A percentile compares a stretch with the other conserved stretches of the same genome.
These are phyloP conservation scores for Odontesthes bonariensis DNA, from an alignment of 2,113 vertebrate genomes.

Conservation along the genomic window DNA sequence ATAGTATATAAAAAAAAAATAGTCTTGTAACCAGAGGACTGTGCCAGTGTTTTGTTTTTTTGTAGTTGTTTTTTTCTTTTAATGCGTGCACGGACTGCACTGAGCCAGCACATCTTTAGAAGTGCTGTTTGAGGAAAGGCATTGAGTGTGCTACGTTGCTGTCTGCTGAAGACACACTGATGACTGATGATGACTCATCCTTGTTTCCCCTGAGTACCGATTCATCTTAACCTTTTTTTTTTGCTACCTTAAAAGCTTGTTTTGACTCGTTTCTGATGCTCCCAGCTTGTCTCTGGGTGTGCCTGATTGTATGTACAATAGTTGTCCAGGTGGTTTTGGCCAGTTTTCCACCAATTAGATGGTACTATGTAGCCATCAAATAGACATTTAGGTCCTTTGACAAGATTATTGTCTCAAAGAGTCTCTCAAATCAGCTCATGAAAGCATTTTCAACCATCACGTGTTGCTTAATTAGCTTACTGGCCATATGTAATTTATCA, in stretches of 20 bases:
- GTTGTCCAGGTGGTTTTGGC: neutral
- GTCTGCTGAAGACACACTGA: neutral
- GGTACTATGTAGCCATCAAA: neutral
- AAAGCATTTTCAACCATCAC: neutral
- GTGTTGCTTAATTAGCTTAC: neutral
- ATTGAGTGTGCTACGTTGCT: conserved; percentile 1
- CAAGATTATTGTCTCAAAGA: neutral
- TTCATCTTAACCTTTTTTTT: conserved; percentile 5
- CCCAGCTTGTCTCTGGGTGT: neutral
- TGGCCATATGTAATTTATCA: too few species aligned
- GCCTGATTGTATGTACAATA: neutral
- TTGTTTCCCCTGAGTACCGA: neutral
- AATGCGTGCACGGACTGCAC: neutral
- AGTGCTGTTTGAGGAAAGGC: neutral
- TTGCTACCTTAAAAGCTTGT: neutral
- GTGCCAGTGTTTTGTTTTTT: neutral
- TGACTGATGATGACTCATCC: conserved; percentile 2
- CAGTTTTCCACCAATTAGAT: neutral
- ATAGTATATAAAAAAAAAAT: neutral
- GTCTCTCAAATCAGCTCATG: neutral
- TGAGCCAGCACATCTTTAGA: neutral
- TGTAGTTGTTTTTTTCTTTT: neutral
- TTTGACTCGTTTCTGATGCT: neutral
- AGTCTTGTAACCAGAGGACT: neutral
- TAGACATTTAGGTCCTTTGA: neutral